These are phyloP conservation scores for Drosophila rubida DNA, from an alignment of 2,888 invertebrate species.

Conservation along the genomic window DNA sequence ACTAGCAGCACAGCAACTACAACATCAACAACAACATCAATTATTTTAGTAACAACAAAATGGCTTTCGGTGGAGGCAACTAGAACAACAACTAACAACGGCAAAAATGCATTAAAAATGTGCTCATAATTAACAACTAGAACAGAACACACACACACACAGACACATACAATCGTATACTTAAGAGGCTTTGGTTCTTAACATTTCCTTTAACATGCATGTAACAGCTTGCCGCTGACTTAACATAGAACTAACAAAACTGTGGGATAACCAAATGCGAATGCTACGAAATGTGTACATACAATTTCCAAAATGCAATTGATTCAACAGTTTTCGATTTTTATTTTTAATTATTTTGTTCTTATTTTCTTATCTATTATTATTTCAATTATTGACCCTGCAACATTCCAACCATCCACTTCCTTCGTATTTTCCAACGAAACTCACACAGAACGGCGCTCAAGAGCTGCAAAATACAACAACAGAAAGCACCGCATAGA, in stretches of 20 bases:
- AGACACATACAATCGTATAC: conserved; percentile 30
- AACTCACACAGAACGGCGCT: conserved; percentile 79
- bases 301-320: conserved; percentile 22
- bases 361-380: conserved; percentile 39
- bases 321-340: conserved; percentile 25
- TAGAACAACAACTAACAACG: conserved; percentile 62
- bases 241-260: conserved; percentile 22
- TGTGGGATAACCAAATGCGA: conserved; percentile 37
- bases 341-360: conserved; percentile 26
- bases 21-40: conserved; percentile 43
- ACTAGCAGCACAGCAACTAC: conserved; percentile 39
- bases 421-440: background rate
- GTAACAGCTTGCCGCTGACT: conserved; percentile 5
- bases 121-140: conserved; percentile 56
- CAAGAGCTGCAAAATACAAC: conserved; percentile 85
- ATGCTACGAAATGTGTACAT: conserved; percentile 46
- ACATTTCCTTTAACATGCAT: conserved; percentile 27
- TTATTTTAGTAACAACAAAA: conserved; percentile 32
- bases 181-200: conserved; percentile 71
- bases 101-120: conserved; percentile 46
- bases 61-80: conserved; percentile 68
- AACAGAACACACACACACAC: conserved; percentile 12
- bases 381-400: conserved; percentile 35
- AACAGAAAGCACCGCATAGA: conserved; percentile 85
- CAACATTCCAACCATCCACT: background rate